Evolutionary conservation across 2,888 invertebrate species (phyloP).

Genomic region (Anorthoa munda): DNA sequence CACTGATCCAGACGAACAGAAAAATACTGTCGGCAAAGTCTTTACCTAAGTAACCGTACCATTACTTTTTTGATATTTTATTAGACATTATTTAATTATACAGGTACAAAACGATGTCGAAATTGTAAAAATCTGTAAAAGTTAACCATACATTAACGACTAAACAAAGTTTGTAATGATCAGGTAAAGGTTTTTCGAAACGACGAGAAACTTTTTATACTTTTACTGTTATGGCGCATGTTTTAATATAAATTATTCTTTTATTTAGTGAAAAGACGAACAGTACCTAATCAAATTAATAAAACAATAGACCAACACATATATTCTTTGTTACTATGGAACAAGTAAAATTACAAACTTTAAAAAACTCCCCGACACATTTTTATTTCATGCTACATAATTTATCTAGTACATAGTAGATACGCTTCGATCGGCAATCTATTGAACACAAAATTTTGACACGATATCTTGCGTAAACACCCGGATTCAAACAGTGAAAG

Average conservation of each 20-base stretch:
- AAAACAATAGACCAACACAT: background rate
- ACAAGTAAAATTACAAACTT: no score
- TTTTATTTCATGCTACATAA: no score
- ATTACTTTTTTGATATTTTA: background rate
- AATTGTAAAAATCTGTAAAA: constrained; percentile 6
- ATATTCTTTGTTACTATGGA: no score
- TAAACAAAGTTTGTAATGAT: constrained; percentile 58
- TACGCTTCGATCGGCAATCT: no score
- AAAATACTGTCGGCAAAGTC: background rate
- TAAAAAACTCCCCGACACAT: no score
- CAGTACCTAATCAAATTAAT: background rate
- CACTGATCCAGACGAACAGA: background rate
- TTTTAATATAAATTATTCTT: constrained; percentile 36
- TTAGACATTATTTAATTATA: constrained; percentile 12
- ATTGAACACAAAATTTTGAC: no score
- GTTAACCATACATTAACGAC: constrained; percentile 34
- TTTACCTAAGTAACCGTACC: background rate
- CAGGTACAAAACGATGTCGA: constrained; percentile 1
- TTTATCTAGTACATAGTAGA: no score
- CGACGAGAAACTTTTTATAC: constrained; percentile 32
- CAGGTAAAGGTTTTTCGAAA: constrained; percentile 36
- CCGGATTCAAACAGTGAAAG: no score
- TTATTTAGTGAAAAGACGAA: background rate
- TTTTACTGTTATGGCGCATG: constrained; percentile 6
- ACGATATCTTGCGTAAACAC: no score